Conservation (phyloP, 1,140 invertebrate genomes). For the Dinoponera quadriceps region DNA sequence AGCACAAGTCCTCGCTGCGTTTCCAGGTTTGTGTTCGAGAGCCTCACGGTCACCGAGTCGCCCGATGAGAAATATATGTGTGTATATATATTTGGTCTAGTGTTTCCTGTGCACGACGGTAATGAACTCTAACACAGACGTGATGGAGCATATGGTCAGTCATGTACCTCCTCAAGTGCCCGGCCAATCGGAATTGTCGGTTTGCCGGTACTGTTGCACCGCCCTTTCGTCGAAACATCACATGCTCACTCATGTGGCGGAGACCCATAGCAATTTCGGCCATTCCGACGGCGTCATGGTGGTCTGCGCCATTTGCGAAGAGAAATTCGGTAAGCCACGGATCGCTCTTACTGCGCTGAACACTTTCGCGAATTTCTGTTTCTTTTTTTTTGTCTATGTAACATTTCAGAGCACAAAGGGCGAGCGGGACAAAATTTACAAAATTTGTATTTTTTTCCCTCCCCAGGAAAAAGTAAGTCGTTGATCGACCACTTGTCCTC, state of each 20-base stretch:
- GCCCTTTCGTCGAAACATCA: constrained; percentile 83
- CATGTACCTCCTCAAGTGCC: constrained; percentile 87
- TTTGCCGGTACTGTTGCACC: constrained; percentile 83
- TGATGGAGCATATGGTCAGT: constrained; percentile 90
- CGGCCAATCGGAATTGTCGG: constrained; percentile 79
- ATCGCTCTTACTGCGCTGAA: background rate
- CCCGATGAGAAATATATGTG: constrained; percentile 9
- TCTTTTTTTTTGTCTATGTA: no score
- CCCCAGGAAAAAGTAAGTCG: constrained; percentile 79
- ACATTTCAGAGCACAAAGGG: no score
- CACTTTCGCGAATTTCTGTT: no score
- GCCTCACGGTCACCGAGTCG: background rate
- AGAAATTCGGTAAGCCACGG: constrained; percentile 82
- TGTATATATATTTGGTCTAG: constrained; percentile 84
- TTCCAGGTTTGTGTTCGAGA: constrained; percentile 74
- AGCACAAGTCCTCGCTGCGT: constrained; percentile 74
- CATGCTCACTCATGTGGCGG: constrained; percentile 80
- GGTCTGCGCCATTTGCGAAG: constrained; percentile 90
- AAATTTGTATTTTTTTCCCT: constrained; percentile 24
- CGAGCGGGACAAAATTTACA: constrained; percentile 3
- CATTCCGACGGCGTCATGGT: constrained; percentile 83
- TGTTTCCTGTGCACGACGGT: constrained; percentile 87
- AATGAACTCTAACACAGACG: constrained; percentile 86
- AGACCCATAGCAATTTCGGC: constrained; percentile 83
- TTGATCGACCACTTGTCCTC: constrained; percentile 91